These are phyloP conservation scores for Baryphthengus martii DNA, from an alignment of 2,113 vertebrate species.

Conservation along the genomic window DNA sequence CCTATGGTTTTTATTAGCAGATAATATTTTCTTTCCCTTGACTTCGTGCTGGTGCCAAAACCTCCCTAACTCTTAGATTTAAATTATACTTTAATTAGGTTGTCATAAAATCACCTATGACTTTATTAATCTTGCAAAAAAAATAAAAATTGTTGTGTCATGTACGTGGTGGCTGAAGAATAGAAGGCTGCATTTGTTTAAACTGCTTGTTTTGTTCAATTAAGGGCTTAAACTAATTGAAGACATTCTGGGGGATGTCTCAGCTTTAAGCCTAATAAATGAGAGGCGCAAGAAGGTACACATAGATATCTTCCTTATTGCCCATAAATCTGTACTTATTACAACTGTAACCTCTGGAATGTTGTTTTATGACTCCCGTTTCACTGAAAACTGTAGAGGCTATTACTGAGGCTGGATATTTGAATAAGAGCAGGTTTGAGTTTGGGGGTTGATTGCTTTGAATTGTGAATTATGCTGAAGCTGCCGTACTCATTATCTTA, in stretches of 20 bases:
- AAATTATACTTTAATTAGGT: not conserved
- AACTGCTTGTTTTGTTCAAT: slow-evolving; percentile 23
- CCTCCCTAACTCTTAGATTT: not conserved
- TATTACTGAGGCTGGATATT: not conserved
- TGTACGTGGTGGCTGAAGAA: not conserved
- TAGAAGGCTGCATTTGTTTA: not conserved
- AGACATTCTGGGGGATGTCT: not conserved
- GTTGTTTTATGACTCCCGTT: slow-evolving; percentile 9
- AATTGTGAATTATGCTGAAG: slow-evolving; percentile 30
- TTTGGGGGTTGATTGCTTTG: slow-evolving; percentile 35
- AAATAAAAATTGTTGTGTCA: not conserved
- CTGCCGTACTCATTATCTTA: slow-evolving; percentile 17
- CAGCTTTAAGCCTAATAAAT: not conserved
- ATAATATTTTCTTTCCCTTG: not conserved
- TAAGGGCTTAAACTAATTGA: slow-evolving; percentile 17
- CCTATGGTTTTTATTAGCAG: not conserved
- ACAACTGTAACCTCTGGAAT: not conserved
- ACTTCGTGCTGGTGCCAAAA: not conserved
- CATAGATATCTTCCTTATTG: not conserved
- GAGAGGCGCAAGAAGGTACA: not conserved
- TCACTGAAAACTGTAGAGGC: not conserved
- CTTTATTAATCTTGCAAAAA: slow-evolving; percentile 16
- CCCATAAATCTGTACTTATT: slow-evolving; percentile 33
- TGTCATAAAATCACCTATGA: slow-evolving; percentile 3
- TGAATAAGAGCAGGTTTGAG: not conserved